These are phyloP conservation scores for Bubo blakistoni DNA, from an alignment of 2,113 vertebrate genomes.

Conservation along the genomic window DNA sequence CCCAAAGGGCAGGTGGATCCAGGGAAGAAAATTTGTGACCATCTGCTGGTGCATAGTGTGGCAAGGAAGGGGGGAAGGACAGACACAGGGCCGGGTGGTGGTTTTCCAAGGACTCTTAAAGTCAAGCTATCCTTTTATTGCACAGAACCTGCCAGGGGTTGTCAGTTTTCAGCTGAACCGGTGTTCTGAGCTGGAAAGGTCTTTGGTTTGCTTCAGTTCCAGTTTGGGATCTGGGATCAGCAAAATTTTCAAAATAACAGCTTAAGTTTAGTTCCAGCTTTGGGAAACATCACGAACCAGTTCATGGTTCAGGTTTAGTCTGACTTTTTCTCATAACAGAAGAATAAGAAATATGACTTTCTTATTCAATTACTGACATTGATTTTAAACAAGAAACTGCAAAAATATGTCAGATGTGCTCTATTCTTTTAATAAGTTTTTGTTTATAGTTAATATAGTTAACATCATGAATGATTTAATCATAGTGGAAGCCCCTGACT, in stretches of 20 bases:
- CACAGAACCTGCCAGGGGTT: not conserved
- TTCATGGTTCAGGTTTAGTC: not conserved
- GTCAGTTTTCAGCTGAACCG: not conserved
- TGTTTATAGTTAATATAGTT: not conserved
- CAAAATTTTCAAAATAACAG: not conserved
- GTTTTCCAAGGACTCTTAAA: not conserved
- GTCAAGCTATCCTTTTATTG: not conserved
- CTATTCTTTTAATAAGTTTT: not conserved
- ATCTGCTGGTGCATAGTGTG: not conserved
- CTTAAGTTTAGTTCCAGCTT: not conserved
- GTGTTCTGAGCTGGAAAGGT: not conserved
- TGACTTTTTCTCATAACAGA: not conserved
- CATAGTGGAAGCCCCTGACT: not conserved
- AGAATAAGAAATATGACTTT: not conserved
- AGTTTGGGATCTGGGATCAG: not conserved
- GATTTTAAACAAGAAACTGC: slow-evolving; percentile 10
- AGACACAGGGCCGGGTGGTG: not conserved
- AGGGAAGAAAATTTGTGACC: not conserved
- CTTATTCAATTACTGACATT: not conserved
- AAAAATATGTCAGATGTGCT: not conserved
- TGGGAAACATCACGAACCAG: not conserved
- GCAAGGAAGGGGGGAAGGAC: not conserved
- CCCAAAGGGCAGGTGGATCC: not conserved
- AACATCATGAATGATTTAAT: not conserved
- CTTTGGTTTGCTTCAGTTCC: not conserved